Evolutionary conservation across 2,888 invertebrate species (phyloP).

Genomic region (Plagodis pulveraria): DNA sequence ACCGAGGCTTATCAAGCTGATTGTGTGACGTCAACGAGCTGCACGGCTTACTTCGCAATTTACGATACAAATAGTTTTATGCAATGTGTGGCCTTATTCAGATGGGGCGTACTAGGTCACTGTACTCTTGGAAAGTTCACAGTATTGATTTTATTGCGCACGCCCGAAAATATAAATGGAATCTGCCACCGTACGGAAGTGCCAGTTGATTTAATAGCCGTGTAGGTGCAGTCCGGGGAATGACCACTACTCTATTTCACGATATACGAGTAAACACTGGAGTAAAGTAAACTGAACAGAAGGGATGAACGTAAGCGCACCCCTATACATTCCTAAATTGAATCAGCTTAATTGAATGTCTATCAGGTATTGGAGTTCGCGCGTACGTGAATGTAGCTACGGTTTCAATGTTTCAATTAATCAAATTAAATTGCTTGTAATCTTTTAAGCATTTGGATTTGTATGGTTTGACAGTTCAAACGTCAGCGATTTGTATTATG

Average conservation of each 20-base stretch:
- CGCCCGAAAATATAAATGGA: conserved; percentile 82
- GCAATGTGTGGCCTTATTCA: conserved; percentile 72
- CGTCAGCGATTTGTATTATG: too few relatives aligned
- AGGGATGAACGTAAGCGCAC: conserved; percentile 9
- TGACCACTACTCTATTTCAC: conserved; percentile 4
- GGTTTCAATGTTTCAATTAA: conserved; percentile 28
- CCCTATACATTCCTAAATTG: conserved; percentile 7
- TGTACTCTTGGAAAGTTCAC: conserved; percentile 81
- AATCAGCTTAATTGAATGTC: conserved; percentile 31
- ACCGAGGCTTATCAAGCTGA: conserved; percentile 34
- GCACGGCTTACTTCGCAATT: conserved; percentile 45
- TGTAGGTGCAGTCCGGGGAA: conserved; percentile 29
- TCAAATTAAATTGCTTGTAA: background rate
- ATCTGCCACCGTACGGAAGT: conserved; percentile 53
- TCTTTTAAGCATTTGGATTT: too few relatives aligned
- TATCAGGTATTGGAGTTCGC: conserved; percentile 22
- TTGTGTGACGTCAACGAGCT: conserved; percentile 39
- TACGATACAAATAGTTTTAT: conserved; percentile 59
- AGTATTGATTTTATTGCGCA: conserved; percentile 84
- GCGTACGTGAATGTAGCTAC: conserved; percentile 12
- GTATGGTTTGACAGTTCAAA: too few relatives aligned
- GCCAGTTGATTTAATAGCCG: conserved; percentile 55
- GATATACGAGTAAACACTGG: conserved; percentile 12
- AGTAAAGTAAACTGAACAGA: conserved; percentile 15
- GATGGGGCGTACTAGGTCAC: conserved; percentile 74